A percentile compares a stretch with the other conserved stretches of the same genome.
phyloP scores from a whole-genome alignment of 2,113 vertebrate species.

The Smithornis capensis region DNA sequence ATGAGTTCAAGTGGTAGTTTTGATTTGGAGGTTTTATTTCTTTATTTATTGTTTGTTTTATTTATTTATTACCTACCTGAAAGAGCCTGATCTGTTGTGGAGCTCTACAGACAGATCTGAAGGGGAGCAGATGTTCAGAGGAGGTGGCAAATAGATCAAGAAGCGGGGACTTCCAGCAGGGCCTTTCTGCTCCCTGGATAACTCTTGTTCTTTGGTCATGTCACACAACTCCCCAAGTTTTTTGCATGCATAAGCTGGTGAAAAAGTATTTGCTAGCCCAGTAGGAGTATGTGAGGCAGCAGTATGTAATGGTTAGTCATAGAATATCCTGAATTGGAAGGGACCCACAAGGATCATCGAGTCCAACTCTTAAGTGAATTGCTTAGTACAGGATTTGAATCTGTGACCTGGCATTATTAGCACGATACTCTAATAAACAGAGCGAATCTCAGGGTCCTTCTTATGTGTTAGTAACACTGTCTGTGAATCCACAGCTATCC shows the following conservation, averaged over 20 bases:
- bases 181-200: background rate
- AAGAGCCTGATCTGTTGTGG: background rate
- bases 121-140: background rate
- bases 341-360: background rate
- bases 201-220: background rate
- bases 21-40: background rate
- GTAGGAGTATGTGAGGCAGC: background rate
- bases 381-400: background rate
- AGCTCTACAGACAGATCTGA: background rate
- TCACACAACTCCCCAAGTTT: fast-evolving
- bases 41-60: background rate
- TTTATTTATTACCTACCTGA: background rate
- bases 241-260: background rate
- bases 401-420: background rate
- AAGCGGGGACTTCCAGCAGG: fast-evolving
- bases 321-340: background rate
- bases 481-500: background rate
- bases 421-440: background rate
- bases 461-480: background rate
- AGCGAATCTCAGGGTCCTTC: background rate
- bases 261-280: background rate
- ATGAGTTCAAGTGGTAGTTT: background rate
- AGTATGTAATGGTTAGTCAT: background rate
- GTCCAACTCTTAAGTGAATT: background rate
- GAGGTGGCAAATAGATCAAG: fast-evolving